Evolutionary conservation across 2,113 vertebrate species (phyloP).

Genomic region (Chamaea fasciata): DNA sequence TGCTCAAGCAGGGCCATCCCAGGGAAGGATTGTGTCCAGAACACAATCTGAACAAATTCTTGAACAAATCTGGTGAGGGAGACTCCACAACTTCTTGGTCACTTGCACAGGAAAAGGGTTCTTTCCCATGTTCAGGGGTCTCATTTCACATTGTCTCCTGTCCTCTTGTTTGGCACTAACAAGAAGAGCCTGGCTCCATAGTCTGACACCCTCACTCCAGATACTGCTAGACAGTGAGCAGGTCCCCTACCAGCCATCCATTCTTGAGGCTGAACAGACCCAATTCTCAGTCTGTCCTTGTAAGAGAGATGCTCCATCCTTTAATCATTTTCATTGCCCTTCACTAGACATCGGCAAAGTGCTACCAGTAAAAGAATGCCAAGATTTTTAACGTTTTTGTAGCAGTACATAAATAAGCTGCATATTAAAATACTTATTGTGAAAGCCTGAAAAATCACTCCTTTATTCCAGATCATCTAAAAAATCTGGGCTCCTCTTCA

Average conservation of each 20-base stretch:
- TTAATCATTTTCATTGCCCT: neutral
- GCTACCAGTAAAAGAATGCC: neutral
- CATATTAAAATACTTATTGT: neutral
- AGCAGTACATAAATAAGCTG: neutral
- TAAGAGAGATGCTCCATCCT: neutral
- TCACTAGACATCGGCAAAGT: neutral
- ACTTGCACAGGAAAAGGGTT: rapidly evolving
- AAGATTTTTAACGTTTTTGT: neutral
- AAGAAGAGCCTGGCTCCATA: neutral
- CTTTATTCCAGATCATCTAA: neutral
- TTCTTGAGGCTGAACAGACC: neutral
- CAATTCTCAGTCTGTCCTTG: neutral
- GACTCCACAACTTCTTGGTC: neutral
- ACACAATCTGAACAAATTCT: neutral
- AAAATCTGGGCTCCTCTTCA: neutral
- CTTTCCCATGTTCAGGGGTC: neutral
- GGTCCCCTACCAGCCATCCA: neutral
- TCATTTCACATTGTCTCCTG: neutral
- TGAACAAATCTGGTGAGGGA: neutral
- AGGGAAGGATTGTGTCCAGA: neutral
- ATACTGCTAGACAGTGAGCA: neutral
- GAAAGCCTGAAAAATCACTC: slow-evolving; percentile 9
- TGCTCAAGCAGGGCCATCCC: neutral
- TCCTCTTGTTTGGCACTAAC: neutral
- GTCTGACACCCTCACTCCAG: neutral